Conservation (phyloP, 1,140 invertebrate species). For the Pemphigus obesinymphae region DNA sequence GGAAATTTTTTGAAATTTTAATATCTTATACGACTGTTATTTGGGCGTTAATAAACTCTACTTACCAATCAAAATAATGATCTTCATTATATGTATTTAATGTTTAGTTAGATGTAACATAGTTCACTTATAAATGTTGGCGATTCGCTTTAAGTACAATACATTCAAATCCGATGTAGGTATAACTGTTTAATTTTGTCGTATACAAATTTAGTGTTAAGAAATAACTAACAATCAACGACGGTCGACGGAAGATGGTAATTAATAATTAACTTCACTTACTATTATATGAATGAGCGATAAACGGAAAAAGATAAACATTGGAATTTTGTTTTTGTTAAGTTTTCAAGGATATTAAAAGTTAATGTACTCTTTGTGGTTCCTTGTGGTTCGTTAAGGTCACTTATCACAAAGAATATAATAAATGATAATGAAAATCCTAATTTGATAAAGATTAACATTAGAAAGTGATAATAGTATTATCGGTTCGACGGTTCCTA, state of each 20-base stretch:
- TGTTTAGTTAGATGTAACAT: background rate
- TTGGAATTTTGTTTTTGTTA: conserved; percentile 25
- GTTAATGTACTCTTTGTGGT: background rate
- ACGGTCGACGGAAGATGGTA: background rate
- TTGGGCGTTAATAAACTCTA: background rate
- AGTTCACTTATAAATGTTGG: background rate
- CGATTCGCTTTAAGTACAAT: background rate
- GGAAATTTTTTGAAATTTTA: too few relatives aligned
- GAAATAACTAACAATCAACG: background rate
- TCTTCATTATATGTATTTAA: background rate
- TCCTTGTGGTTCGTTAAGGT: background rate
- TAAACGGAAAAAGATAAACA: conserved; percentile 40
- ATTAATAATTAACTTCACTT: background rate
- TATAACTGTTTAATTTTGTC: background rate
- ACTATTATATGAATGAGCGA: background rate
- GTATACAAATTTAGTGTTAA: background rate
- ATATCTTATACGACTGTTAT: too few relatives aligned
- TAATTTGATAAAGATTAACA: background rate
- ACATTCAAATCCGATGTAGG: background rate
- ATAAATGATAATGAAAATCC: too few relatives aligned
- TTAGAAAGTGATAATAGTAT: too few relatives aligned
- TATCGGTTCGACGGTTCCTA: too few relatives aligned
- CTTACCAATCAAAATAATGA: background rate
- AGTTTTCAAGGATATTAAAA: background rate
- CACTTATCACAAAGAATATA: too few relatives aligned